phyloP scores from a whole-genome alignment of 1,140 invertebrate genomes.

The Adoxophyes honmai region DNA sequence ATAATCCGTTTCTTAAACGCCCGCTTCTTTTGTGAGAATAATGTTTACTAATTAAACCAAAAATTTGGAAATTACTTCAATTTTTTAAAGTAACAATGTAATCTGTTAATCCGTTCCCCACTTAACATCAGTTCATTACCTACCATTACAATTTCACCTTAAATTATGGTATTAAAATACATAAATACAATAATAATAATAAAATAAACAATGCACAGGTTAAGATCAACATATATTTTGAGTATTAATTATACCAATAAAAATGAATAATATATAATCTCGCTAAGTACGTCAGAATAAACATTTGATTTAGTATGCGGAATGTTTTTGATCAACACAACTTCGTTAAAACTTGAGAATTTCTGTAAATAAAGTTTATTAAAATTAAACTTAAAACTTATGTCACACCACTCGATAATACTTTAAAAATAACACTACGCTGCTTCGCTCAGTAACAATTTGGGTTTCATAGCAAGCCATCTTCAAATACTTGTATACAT shows the following conservation, averaged over 20 bases:
- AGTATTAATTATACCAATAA: slow-evolving; percentile 2
- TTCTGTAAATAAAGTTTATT: slow-evolving; percentile 3
- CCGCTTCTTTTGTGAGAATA: not conserved
- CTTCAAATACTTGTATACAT: not conserved
- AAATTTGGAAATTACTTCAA: no score
- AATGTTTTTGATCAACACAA: not conserved
- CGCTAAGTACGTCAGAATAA: not conserved
- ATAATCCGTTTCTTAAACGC: no score
- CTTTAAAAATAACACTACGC: not conserved
- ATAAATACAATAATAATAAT: no score
- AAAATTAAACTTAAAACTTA: not conserved
- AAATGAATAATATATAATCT: not conserved
- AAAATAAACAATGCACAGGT: not conserved
- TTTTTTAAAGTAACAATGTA: no score
- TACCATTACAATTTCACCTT: not conserved
- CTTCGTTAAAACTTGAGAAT: not conserved
- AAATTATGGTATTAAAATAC: not conserved
- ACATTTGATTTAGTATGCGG: slow-evolving; percentile 1
- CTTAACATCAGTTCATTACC: not conserved
- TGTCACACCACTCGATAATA: not conserved
- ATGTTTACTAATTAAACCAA: not conserved
- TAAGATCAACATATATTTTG: slow-evolving; percentile 7
- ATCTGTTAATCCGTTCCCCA: no score
- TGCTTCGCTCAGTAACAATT: not conserved
- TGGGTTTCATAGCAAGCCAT: not conserved